Evolutionary conservation across 2,113 vertebrate genomes (phyloP), one percentile per base, ranked within the genome.

Genomic region (Arvicanthis niloticus): DNA sequence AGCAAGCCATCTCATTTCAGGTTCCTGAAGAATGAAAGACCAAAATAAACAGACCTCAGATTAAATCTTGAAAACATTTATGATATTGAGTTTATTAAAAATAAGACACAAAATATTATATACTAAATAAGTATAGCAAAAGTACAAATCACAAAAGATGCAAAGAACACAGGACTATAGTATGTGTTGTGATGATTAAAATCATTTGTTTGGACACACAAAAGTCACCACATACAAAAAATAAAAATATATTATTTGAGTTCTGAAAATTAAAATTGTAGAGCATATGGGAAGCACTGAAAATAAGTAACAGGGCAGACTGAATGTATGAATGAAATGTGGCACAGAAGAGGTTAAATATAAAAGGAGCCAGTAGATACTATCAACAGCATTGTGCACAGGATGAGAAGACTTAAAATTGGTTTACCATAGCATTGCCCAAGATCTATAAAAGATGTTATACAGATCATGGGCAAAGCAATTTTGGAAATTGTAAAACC

Each of bases 281-380:
- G 15, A 86, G 11, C 3, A 76, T 29, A 73, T 81, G 19, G 70
- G 2, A 72, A 15, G 56, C 31, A 65, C 3, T 89, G 12, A n/a
- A 88, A 93, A 68, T 60, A 7, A 31, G 16, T 3, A 75, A 31
- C 0, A 70, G 9, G 70, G 26, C 17, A 65, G 5, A 96, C 48
- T 13, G 72, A 94, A 70, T n/a, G 7, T 76, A 19, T 77, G 12
- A 89, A 5, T 80, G 16, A 95, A 93, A 72, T 51, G 58, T 82
- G n/a, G 8, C n/a, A 58, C 7, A 65, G 24, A 87, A 29, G 34
- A 24, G 67, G 22, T 91, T 81, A 89, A 97, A 86, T 58, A 93
- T 0, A 42, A 73, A 75, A 62, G 45, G 17, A 56, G 5, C 11
- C 24, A 51, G 15, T 19, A 76, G 67, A 29, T 72, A n/a, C 56